phyloP scores from a whole-genome alignment of 2,113 vertebrate species.

The Zosterops japonicus region DNA sequence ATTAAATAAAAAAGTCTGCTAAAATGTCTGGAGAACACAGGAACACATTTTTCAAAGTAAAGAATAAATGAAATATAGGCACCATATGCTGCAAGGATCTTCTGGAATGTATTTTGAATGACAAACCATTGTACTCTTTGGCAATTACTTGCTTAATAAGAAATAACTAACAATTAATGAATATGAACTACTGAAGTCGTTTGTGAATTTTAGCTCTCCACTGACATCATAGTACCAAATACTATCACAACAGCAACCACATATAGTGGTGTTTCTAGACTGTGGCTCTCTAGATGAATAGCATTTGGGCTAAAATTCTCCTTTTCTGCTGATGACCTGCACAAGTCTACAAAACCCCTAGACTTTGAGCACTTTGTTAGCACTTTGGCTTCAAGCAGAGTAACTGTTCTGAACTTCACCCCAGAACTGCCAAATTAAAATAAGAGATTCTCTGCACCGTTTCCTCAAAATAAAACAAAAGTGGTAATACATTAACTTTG shows the following conservation, averaged over 20 bases:
- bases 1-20: conserved; percentile 10
- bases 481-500: neutral
- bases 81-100: neutral
- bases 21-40: neutral
- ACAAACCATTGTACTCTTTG: neutral
- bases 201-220: neutral
- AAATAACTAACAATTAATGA: neutral
- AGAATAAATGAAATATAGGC: neutral
- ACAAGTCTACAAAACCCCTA: neutral
- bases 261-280: neutral
- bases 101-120: neutral
- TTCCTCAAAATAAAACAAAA: neutral
- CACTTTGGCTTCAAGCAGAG: neutral
- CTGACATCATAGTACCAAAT: neutral
- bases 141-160: neutral
- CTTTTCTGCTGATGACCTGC: neutral
- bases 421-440: neutral
- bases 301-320: neutral
- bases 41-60: neutral
- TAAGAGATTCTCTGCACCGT: neutral
- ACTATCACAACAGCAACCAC: neutral
- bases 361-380: neutral
- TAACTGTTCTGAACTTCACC: neutral
- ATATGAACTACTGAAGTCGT: neutral
- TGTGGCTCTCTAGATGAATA: neutral